Percentiles rank a stretch among this genome's conserved stretches.
phyloP scores from a whole-genome alignment of 1,140 invertebrate species.

The Xylocopa sonorina region DNA sequence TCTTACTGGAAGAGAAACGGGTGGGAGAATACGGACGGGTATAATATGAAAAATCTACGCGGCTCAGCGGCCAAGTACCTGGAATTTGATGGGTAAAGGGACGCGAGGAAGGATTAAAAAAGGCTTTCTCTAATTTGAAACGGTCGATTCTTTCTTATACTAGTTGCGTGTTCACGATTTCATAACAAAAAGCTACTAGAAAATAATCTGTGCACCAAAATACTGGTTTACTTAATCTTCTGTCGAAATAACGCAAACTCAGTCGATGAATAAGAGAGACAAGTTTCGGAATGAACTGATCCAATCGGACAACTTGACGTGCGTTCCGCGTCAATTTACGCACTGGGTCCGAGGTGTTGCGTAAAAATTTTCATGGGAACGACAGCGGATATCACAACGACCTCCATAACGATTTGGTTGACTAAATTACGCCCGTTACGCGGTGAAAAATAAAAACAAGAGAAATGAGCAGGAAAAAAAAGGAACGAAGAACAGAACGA shows the following conservation, averaged over 20 bases:
- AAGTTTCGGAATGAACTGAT: neutral
- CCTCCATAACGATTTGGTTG: slow-evolving; percentile 26
- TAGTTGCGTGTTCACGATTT: no score
- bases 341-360: neutral
- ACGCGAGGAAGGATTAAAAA: neutral
- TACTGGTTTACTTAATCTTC: neutral
- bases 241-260: neutral
- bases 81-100: neutral
- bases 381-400: neutral
- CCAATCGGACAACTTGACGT: slow-evolving; percentile 43
- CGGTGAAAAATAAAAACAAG: neutral
- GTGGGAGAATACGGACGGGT: neutral
- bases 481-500: neutral
- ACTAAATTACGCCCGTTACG: slow-evolving; percentile 7
- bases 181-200: no score
- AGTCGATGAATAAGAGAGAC: neutral
- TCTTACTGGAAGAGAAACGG: neutral
- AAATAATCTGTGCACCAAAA: no score
- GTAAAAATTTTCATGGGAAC: slow-evolving; percentile 45
- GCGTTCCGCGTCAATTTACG: slow-evolving; percentile 43
- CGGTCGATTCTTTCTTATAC: no score
- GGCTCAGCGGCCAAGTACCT: neutral
- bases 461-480: neutral
- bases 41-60: slow-evolving; percentile 17
- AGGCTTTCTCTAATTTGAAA: no score